phyloP scores from a whole-genome alignment of 2,888 invertebrate species.

The Ischnura elegans region DNA sequence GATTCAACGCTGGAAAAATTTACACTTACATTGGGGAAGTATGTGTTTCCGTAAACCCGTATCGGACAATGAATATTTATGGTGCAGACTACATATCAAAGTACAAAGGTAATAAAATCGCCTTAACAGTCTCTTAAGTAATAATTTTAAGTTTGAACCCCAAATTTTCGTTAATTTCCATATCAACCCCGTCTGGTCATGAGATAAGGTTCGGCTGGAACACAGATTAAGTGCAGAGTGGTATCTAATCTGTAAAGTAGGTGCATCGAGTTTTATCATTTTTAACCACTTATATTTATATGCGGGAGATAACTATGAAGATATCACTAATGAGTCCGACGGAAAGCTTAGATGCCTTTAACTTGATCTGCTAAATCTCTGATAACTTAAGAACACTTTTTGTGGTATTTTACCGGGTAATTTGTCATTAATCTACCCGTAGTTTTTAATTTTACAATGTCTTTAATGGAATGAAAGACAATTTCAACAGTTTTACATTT shows the following conservation, averaged over 20 bases:
- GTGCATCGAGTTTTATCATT: neutral
- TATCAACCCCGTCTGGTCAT: neutral
- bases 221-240: neutral
- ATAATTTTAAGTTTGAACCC: too few species aligned
- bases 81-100: constrained; percentile 90
- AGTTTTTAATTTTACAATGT: too few species aligned
- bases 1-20: constrained; percentile 93
- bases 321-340: too few species aligned
- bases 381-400: too few species aligned
- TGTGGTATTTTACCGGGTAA: too few species aligned
- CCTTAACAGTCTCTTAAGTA: too few species aligned
- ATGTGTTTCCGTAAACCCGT: constrained; percentile 98
- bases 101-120: constrained; percentile 85
- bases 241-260: neutral
- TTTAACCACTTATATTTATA: neutral
- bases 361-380: too few species aligned
- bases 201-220: neutral
- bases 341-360: too few species aligned
- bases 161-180: neutral
- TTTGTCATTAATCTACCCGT: too few species aligned
- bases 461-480: too few species aligned
- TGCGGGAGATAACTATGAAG: too few species aligned
- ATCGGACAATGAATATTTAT: constrained; percentile 95
- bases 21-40: constrained; percentile 99
- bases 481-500: too few species aligned